Conservation (phyloP, 2,797 vertebrate genomes). For the Morelia viridis region DNA sequence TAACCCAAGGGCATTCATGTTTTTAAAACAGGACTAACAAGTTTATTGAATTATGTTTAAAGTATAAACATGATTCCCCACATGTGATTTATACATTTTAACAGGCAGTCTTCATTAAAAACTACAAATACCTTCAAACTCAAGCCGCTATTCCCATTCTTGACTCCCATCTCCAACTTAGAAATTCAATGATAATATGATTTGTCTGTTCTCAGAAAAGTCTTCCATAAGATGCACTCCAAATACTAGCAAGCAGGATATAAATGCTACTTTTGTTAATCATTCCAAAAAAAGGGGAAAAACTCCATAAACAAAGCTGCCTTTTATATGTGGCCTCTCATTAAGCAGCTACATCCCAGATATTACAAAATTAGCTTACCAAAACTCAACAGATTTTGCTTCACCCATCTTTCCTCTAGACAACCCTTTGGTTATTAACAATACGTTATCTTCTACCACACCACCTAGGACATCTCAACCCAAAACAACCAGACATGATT, state of each 20-base stretch:
- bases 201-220: not conserved
- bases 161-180: not conserved
- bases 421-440: not conserved
- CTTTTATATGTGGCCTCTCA: not conserved
- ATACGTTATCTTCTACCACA: not conserved
- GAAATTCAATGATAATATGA: not conserved
- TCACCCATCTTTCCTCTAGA: not conserved
- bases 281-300: not conserved
- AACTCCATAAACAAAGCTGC: not conserved
- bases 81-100: not conserved
- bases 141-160: not conserved
- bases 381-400: not conserved
- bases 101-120: not conserved
- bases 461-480: not conserved
- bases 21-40: not conserved
- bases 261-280: not conserved
- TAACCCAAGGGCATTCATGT: not conserved
- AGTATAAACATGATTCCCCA: not conserved
- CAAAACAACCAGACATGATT: not conserved
- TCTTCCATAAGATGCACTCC: not conserved
- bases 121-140: not conserved
- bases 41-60: not conserved
- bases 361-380: not conserved
- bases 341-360: not conserved
- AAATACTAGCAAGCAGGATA: not conserved